phyloP scores from a whole-genome alignment of 2,113 vertebrate genomes.

The Xerus inauris region DNA sequence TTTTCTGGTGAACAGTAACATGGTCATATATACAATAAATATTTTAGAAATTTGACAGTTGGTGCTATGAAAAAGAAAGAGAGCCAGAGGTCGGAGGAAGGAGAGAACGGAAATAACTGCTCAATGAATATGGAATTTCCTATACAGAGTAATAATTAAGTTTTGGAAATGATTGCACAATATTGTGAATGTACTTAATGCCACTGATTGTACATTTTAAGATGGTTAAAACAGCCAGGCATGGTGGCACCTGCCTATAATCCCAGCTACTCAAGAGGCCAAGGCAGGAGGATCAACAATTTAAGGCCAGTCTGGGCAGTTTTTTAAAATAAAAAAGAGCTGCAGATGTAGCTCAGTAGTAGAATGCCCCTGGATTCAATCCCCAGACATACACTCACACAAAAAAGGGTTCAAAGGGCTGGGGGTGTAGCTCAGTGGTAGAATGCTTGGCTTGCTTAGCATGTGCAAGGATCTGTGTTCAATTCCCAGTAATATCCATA shows the following conservation, averaged over 20 bases:
- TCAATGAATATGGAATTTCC: not conserved
- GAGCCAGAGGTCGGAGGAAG: not conserved
- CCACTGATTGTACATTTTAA: too few species aligned
- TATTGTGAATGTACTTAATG: too few species aligned
- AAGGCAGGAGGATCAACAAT: not conserved
- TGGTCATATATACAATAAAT: not conserved
- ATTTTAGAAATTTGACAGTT: conserved; percentile 32
- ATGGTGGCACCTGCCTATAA: not conserved
- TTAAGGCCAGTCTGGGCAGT: not conserved
- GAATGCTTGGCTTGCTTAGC: too few species aligned
- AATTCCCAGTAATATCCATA: too few species aligned
- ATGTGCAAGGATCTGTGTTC: too few species aligned
- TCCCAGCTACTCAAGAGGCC: not conserved
- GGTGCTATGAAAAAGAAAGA: not conserved
- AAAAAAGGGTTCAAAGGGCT: too few species aligned
- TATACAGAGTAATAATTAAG: not conserved
- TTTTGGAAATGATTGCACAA: not conserved
- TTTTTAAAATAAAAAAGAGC: not conserved
- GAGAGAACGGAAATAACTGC: not conserved
- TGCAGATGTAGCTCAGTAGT: too few species aligned
- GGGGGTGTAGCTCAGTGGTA: too few species aligned
- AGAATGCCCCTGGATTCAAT: too few species aligned
- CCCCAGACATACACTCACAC: too few species aligned
- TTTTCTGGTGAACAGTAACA: conserved; percentile 17
- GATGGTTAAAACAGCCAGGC: not conserved